phyloP scores from a whole-genome alignment of 2,888 invertebrate genomes.

The Camptogramma bilineatum region DNA sequence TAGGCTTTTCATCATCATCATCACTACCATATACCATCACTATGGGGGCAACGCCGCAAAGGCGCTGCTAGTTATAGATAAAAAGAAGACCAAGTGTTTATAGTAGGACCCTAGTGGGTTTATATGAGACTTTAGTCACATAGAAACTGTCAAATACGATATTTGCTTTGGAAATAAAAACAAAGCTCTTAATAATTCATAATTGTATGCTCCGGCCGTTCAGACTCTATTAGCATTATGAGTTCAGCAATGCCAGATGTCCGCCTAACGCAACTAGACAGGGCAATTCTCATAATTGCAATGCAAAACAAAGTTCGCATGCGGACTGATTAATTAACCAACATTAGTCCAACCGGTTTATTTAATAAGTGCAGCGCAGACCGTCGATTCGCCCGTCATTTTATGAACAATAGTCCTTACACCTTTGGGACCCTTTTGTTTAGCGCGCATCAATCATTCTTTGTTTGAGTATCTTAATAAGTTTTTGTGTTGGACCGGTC shows the following conservation, averaged over 20 bases:
- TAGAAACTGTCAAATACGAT: too few species aligned
- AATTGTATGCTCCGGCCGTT: background rate
- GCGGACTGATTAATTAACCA: slow-evolving; percentile 74
- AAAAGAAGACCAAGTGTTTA: too few species aligned
- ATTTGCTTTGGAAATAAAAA: too few species aligned
- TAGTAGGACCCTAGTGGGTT: too few species aligned
- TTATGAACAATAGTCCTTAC: slow-evolving; percentile 66
- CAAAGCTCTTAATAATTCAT: background rate
- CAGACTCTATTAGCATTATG: slow-evolving; percentile 11
- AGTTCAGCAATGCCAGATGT: slow-evolving; percentile 26
- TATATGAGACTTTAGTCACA: too few species aligned
- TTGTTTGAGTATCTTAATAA: slow-evolving; percentile 84
- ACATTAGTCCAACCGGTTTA: slow-evolving; percentile 75
- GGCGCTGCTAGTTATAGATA: too few species aligned
- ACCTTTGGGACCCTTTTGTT: slow-evolving; percentile 67
- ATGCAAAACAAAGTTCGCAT: slow-evolving; percentile 58
- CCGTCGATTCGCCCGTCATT: slow-evolving; percentile 60
- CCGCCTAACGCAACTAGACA: slow-evolving; percentile 35
- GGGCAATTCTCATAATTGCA: slow-evolving; percentile 47
- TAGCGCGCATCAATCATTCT: slow-evolving; percentile 79
- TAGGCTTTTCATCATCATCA: too few species aligned
- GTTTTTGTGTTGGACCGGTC: slow-evolving; percentile 80
- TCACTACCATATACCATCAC: too few species aligned
- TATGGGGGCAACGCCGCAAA: too few species aligned
- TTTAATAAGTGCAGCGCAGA: slow-evolving; percentile 72